phyloP scores from a whole-genome alignment of 2,113 vertebrate species.

The Merops nubicus region DNA sequence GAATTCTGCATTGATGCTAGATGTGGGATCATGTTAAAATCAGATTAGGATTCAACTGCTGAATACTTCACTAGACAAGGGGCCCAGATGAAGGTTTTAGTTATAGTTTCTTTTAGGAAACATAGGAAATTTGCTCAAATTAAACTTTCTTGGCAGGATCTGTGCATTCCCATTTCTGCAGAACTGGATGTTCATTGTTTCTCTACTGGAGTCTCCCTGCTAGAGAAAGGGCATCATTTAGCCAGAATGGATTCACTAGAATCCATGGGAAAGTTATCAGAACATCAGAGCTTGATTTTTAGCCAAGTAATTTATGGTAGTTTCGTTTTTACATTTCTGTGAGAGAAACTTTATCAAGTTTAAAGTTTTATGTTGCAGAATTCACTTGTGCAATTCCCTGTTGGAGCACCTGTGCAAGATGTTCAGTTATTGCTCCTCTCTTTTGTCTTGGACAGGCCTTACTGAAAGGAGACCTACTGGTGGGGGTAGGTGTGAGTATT shows the following conservation, averaged over 20 bases:
- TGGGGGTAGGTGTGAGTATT: background rate
- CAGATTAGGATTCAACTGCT: too few species aligned
- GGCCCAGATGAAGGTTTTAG: background rate
- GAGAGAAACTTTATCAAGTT: background rate
- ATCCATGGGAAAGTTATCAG: background rate
- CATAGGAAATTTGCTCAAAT: background rate
- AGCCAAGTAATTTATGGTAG: background rate
- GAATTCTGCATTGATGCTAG: background rate
- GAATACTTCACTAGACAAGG: background rate
- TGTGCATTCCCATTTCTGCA: background rate
- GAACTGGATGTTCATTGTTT: background rate
- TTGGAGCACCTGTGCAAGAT: background rate
- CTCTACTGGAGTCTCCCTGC: background rate
- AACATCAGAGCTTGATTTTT: background rate
- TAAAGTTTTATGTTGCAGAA: background rate
- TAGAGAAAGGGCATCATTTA: background rate
- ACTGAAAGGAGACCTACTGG: background rate
- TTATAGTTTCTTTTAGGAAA: background rate
- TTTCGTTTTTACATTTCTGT: background rate
- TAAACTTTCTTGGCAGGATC: background rate
- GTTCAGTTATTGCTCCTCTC: background rate
- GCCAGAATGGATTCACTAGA: too few species aligned
- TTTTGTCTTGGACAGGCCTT: background rate
- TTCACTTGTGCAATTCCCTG: background rate
- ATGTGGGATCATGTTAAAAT: background rate